phyloP scores from a whole-genome alignment of 2,888 invertebrate genomes.

The Tetanocera ferruginea region DNA sequence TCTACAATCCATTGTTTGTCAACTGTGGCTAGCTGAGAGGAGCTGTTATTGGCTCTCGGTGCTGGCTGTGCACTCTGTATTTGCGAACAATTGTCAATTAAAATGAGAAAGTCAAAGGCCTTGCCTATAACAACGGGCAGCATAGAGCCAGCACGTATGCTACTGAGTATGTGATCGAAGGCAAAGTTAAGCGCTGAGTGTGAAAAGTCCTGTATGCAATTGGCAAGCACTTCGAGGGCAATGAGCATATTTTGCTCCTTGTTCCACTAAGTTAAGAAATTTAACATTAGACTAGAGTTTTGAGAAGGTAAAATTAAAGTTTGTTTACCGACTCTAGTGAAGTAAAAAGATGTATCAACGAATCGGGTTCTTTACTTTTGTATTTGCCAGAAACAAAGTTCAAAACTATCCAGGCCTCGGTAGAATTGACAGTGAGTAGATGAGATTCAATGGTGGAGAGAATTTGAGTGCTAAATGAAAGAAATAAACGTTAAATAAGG shows the following conservation, averaged over 20 bases:
- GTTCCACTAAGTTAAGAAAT: slow-evolving; percentile 56
- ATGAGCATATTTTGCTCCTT: slow-evolving; percentile 65
- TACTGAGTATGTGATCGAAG: slow-evolving; percentile 59
- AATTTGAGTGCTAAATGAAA: slow-evolving; percentile 40
- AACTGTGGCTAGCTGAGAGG: neutral
- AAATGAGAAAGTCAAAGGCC: slow-evolving; percentile 62
- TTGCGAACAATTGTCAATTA: slow-evolving; percentile 61
- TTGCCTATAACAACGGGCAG: slow-evolving; percentile 64
- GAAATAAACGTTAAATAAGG: neutral
- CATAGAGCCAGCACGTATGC: slow-evolving; percentile 61
- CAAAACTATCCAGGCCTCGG: slow-evolving; percentile 67
- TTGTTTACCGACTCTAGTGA: slow-evolving; percentile 55
- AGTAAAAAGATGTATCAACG: slow-evolving; percentile 62
- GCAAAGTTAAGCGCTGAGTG: slow-evolving; percentile 65
- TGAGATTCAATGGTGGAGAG: slow-evolving; percentile 65
- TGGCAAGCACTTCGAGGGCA: slow-evolving; percentile 63
- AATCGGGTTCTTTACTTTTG: slow-evolving; percentile 61
- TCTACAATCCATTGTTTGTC: slow-evolving; percentile 57
- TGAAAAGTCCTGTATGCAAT: slow-evolving; percentile 63
- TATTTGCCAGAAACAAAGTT: slow-evolving; percentile 66
- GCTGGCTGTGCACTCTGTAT: slow-evolving; percentile 31
- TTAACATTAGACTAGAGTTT: neutral
- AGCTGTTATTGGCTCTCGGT: slow-evolving; percentile 25
- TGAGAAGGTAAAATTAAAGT: neutral
- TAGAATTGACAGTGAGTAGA: slow-evolving; percentile 64